A percentile compares a stretch with the other conserved stretches of the same genome.
Conservation (phyloP, 2,797 vertebrate genomes). For the Polyboroides typus region DNA sequence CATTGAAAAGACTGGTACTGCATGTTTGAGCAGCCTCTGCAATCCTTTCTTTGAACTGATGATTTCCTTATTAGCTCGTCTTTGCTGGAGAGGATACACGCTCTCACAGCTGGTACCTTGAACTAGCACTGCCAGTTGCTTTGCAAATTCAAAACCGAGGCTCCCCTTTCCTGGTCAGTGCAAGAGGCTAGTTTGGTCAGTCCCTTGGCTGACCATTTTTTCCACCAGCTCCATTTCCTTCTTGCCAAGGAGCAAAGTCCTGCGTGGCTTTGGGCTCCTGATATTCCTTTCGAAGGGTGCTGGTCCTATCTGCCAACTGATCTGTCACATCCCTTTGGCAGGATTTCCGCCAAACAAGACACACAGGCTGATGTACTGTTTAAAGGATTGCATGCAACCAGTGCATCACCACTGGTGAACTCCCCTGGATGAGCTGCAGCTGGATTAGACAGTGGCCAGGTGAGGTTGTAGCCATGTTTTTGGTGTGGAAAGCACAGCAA, state of each 20-base stretch:
- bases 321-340: background rate
- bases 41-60: background rate
- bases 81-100: background rate
- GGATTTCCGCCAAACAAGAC: background rate
- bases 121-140: background rate
- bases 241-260: background rate
- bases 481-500: background rate
- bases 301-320: background rate
- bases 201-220: background rate
- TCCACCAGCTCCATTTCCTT: background rate
- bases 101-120: background rate
- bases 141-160: background rate
- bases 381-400: background rate
- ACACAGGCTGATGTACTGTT: background rate
- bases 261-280: background rate
- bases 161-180: background rate
- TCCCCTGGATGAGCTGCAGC: background rate
- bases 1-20: background rate
- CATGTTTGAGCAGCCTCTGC: background rate
- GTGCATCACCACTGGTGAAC: background rate
- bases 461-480: background rate
- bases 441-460: background rate
- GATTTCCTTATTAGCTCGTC: background rate
- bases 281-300: accelerated
- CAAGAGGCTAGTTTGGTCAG: background rate